Evolutionary conservation across 2,113 vertebrate genomes (phyloP).

Genomic region (Turdus rufiventris): DNA sequence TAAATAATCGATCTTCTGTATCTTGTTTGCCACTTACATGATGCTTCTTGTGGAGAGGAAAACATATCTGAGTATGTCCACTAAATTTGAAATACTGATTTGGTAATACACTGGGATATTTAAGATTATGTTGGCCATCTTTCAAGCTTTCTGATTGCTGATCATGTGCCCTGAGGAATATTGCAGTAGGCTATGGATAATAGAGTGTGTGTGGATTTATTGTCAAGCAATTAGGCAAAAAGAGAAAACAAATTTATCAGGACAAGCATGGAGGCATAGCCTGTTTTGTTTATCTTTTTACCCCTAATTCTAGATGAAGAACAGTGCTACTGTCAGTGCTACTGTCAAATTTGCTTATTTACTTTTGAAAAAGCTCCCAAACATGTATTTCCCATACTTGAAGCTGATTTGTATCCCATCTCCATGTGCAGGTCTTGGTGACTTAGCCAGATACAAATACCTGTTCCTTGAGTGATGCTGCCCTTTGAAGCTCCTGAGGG

Average conservation of each 20-base stretch:
- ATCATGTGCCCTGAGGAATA: constrained; percentile 40
- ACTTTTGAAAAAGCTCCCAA: neutral
- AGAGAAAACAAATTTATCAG: constrained; percentile 56
- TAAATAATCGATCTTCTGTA: constrained; percentile 63
- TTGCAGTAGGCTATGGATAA: constrained; percentile 23
- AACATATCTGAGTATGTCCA: constrained; percentile 27
- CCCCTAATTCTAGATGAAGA: neutral
- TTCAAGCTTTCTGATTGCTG: constrained; percentile 50
- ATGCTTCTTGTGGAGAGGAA: constrained; percentile 42
- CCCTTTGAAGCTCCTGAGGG: neutral
- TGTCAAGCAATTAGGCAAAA: constrained; percentile 50
- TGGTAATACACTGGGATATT: constrained; percentile 61
- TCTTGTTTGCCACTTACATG: constrained; percentile 54
- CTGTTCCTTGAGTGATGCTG: neutral
- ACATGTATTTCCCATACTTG: neutral
- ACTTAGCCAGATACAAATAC: neutral
- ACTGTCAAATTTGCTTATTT: neutral
- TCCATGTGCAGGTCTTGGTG: neutral
- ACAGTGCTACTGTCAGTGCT: neutral
- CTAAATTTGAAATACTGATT: constrained; percentile 63
- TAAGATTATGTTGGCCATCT: constrained; percentile 45
- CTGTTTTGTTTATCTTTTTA: neutral
- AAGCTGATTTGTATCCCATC: neutral
- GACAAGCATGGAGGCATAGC: neutral
- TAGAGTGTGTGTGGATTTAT: constrained; percentile 35